Conservation (phyloP, 53 echinoderm and acorn worm genomes). For the Apostichopus leukothele region DNA sequence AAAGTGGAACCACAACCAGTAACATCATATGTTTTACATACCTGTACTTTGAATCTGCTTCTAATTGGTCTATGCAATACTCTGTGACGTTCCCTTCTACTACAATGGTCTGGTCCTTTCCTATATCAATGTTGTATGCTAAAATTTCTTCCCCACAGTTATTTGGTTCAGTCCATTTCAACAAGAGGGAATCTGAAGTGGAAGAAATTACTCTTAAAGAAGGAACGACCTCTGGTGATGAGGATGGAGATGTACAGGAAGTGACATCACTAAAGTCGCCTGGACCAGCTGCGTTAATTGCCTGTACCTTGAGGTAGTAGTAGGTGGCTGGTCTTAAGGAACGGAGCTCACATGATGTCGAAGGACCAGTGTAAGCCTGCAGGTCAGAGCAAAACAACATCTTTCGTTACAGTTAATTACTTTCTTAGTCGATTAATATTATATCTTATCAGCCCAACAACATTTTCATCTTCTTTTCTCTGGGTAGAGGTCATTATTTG, state of each 20-base stretch:
- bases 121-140: conserved; percentile 94
- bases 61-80: conserved; percentile 88
- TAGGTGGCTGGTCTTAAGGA: conserved; percentile 88
- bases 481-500: too few relatives aligned
- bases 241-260: conserved; percentile 85
- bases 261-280: conserved; percentile 94
- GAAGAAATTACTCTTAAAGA: conserved; percentile 84
- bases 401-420: not conserved
- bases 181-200: conserved; percentile 87
- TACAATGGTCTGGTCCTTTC: conserved; percentile 63
- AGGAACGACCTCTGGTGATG: conserved; percentile 92
- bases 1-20: not conserved
- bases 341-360: conserved; percentile 81
- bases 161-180: conserved; percentile 95
- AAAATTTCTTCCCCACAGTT: conserved; percentile 92
- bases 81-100: conserved; percentile 89
- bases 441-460: too few relatives aligned
- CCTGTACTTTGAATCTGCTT: conserved; percentile 99
- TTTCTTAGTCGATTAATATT: too few relatives aligned
- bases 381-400: not conserved
- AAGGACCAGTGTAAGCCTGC: conserved; percentile 87
- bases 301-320: conserved; percentile 98
- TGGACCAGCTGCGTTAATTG: conserved; percentile 89
- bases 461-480: too few relatives aligned
- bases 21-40: conserved; percentile 30